Conservation (phyloP, 2,113 vertebrate genomes). For the Gymnobelideus leadbeateri region DNA sequence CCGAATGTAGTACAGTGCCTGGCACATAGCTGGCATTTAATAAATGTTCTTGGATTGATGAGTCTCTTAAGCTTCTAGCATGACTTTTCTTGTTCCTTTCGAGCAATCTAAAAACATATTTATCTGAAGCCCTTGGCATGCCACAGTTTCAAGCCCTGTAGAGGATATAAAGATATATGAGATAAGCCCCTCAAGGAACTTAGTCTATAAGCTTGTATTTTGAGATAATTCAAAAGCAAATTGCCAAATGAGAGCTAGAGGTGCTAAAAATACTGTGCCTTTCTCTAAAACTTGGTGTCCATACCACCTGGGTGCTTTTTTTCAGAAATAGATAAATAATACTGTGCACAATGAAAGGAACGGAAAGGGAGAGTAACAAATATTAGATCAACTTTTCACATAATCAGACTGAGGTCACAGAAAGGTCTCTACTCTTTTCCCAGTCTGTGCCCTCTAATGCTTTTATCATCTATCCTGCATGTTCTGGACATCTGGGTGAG, state of each 20-base stretch:
- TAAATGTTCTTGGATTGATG: neutral
- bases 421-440: neutral
- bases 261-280: neutral
- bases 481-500: neutral
- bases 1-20: neutral
- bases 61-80: neutral
- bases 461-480: constrained; percentile 11
- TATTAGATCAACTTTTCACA: constrained; percentile 7
- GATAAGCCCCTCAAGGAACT: neutral
- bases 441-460: neutral
- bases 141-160: neutral
- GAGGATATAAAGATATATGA: neutral
- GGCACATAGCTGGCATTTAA: neutral
- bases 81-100: neutral
- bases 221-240: neutral
- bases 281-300: neutral
- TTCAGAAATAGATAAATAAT: neutral
- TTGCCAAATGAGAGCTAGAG: neutral
- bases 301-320: neutral
- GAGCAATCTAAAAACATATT: neutral
- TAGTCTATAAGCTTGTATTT: neutral
- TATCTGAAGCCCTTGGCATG: neutral
- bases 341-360: neutral
- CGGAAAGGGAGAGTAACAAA: neutral
- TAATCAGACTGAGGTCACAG: constrained; percentile 21